A percentile compares a stretch with the other conserved stretches of the same genome.
These are phyloP conservation scores for Xyliphius kryptos DNA, from an alignment of 2,113 vertebrate species.

Conservation along the genomic window DNA sequence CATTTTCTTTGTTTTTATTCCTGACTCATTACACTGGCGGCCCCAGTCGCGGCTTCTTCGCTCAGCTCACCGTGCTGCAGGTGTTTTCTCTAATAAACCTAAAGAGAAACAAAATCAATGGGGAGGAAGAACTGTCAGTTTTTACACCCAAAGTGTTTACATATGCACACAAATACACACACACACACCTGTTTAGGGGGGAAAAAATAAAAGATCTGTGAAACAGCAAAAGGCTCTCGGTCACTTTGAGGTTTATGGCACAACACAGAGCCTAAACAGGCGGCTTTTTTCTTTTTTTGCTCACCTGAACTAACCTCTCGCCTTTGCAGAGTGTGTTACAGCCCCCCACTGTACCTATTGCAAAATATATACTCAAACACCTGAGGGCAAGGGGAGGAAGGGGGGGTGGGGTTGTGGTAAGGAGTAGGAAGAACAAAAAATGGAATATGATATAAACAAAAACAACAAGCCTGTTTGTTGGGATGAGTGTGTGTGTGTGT, in stretches of 20 bases:
- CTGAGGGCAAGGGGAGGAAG: slow-evolving; percentile 17
- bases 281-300: slow-evolving; percentile 75
- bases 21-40: slow-evolving; percentile 98
- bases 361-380: slow-evolving; percentile 64
- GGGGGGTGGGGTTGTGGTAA: slow-evolving; percentile 24
- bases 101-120: slow-evolving; percentile 97
- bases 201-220: slow-evolving; percentile 73
- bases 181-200: slow-evolving; percentile 66
- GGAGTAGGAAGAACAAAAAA: slow-evolving; percentile 6
- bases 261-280: too few species aligned
- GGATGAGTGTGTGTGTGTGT: slow-evolving; percentile 19
- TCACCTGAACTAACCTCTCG: slow-evolving; percentile 93
- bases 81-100: slow-evolving; percentile 98
- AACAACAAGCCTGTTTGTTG: slow-evolving; percentile 24
- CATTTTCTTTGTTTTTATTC: slow-evolving; percentile 70
- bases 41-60: slow-evolving; percentile 91
- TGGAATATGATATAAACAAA: slow-evolving; percentile 37
- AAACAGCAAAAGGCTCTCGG: slow-evolving; percentile 67
- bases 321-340: slow-evolving; percentile 83
- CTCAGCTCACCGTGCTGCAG: slow-evolving; percentile 87
- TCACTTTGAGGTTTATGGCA: too few species aligned
- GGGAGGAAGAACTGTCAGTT: slow-evolving; percentile 99
- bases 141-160: slow-evolving; percentile 63
- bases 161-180: slow-evolving; percentile 33
- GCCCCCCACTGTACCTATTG: slow-evolving; percentile 67